Percentiles rank a stretch among this genome's conserved stretches.
phyloP scores from a whole-genome alignment of 2,888 invertebrate species.

The Neoascia interrupta region DNA sequence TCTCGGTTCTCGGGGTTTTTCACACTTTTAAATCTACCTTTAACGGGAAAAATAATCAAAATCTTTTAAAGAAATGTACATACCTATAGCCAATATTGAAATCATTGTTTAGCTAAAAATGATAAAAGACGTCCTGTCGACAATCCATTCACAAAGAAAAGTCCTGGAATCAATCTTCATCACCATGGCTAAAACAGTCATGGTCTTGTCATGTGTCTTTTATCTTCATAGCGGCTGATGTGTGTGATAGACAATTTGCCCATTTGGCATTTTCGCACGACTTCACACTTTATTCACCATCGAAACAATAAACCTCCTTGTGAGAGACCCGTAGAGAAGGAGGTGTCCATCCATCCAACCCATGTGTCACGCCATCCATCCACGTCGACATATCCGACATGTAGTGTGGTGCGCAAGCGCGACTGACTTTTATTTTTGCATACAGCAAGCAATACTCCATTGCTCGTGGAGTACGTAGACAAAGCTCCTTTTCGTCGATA shows the following conservation, averaged over 20 bases:
- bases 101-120: no score
- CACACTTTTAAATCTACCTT: no score
- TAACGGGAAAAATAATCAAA: no score
- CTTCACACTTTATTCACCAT: conserved; percentile 28
- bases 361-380: conserved; percentile 44
- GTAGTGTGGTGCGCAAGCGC: conserved; percentile 35
- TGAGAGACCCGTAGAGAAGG: conserved; percentile 15
- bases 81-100: no score
- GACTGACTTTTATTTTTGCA: conserved; percentile 25
- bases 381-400: conserved; percentile 59
- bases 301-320: conserved; percentile 35
- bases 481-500: conserved; percentile 5
- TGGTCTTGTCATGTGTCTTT: conserved; percentile 25
- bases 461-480: background rate
- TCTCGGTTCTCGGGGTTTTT: no score
- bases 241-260: no score
- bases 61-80: no score
- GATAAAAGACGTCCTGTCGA: no score
- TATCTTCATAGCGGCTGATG: no score
- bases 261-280: conserved; percentile 54
- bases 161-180: conserved; percentile 22
- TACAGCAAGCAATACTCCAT: no score
- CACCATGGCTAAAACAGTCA: background rate
- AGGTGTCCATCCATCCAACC: conserved; percentile 52
- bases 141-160: no score